These are phyloP conservation scores for Tetramorium bicarinatum DNA, from an alignment of 2,888 invertebrate species.

Conservation along the genomic window DNA sequence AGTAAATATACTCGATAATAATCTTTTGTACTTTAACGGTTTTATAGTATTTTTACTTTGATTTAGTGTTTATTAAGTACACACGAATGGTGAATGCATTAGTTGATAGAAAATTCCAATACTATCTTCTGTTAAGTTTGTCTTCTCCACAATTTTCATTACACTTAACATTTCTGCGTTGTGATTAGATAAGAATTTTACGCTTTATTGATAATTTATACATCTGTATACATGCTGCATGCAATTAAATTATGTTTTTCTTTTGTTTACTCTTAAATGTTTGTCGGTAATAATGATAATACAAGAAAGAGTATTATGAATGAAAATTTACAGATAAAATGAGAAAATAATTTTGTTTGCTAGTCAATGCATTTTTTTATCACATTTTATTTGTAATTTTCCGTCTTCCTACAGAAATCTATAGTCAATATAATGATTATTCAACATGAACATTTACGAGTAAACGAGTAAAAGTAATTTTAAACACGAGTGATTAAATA, in stretches of 20 bases:
- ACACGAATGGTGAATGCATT: constrained; percentile 18
- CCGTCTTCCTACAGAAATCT: not conserved
- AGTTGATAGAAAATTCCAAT: constrained; percentile 9
- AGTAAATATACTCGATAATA: constrained; percentile 26
- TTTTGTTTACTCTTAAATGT: constrained; percentile 33
- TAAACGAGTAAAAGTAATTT: constrained; percentile 16
- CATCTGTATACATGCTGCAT: constrained; percentile 19
- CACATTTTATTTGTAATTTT: not conserved
- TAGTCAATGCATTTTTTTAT: not conserved
- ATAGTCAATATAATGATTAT: not conserved
- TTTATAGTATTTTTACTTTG: constrained; percentile 29
- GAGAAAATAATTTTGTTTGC: constrained; percentile 10
- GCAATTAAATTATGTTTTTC: not conserved
- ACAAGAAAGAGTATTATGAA: not conserved
- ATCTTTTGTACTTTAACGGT: constrained; percentile 15
- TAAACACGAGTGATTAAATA: constrained; percentile 7
- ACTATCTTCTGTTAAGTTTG: constrained; percentile 35
- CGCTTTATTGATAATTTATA: constrained; percentile 28
- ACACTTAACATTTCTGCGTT: constrained; percentile 47
- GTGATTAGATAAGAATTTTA: constrained; percentile 55
- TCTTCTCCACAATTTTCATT: constrained; percentile 26
- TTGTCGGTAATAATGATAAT: constrained; percentile 24
- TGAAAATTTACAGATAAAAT: constrained; percentile 1
- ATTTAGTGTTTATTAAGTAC: constrained; percentile 13
- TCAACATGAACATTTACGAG: constrained; percentile 9